phyloP scores from a whole-genome alignment of 1,140 invertebrate species.

The Papilio dardanus region DNA sequence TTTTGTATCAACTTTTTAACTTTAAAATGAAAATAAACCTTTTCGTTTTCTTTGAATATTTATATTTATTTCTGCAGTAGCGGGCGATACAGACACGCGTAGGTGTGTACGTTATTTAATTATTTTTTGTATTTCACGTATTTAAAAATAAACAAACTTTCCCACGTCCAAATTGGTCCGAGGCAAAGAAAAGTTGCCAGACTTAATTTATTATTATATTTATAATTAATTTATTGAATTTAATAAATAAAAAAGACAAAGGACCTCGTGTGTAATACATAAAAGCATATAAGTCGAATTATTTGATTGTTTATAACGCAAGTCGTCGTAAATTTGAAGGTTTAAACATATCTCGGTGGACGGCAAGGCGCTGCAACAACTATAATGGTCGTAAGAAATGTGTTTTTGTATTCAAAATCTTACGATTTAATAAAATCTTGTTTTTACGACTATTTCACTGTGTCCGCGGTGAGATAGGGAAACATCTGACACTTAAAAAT shows the following conservation, averaged over 20 bases:
- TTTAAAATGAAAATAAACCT: no score
- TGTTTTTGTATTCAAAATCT: constrained; percentile 63
- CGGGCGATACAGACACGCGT: no score
- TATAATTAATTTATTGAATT: constrained; percentile 15
- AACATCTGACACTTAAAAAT: constrained; percentile 21
- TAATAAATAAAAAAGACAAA: constrained; percentile 39
- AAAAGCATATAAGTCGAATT: constrained; percentile 48
- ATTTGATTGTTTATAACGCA: constrained; percentile 76
- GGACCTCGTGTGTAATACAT: constrained; percentile 46
- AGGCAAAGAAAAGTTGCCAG: not conserved
- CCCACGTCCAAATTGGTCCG: not conserved
- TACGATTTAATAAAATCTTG: constrained; percentile 62
- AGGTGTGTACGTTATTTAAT: not conserved
- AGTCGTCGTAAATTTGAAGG: constrained; percentile 61
- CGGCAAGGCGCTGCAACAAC: constrained; percentile 42
- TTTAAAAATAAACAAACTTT: not conserved
- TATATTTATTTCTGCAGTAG: no score
- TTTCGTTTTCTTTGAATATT: no score
- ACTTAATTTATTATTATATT: not conserved
- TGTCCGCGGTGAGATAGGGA: constrained; percentile 42
- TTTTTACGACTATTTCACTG: constrained; percentile 50
- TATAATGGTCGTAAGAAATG: constrained; percentile 59
- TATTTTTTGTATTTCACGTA: not conserved
- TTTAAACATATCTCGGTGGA: constrained; percentile 52
- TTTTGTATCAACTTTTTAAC: no score